Conservation (phyloP, 1,140 invertebrate species). For the Monochamus saltuarius region DNA sequence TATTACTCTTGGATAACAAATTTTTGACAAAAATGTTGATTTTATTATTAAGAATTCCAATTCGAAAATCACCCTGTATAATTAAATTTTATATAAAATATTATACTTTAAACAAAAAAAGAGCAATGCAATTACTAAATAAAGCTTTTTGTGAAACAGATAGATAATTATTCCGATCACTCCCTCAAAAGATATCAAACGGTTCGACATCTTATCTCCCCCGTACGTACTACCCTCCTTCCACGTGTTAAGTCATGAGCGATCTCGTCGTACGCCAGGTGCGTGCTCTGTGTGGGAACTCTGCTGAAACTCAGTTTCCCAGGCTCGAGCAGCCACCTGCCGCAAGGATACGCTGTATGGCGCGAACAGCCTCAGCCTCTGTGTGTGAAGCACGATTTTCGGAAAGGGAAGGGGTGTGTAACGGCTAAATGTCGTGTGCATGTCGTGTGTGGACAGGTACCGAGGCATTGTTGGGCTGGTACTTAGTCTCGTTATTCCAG, state of each 20-base stretch:
- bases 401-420: slow-evolving; percentile 4
- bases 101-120: too few species aligned
- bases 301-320: slow-evolving; percentile 36
- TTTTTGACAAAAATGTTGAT: too few species aligned
- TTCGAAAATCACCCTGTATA: too few species aligned
- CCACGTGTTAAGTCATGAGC: slow-evolving; percentile 18
- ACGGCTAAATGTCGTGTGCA: slow-evolving; percentile 16
- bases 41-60: too few species aligned
- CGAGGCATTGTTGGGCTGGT: neutral
- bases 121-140: too few species aligned
- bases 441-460: slow-evolving; percentile 19
- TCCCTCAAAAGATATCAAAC: too few species aligned
- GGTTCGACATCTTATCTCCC: too few species aligned
- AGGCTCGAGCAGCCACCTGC: slow-evolving; percentile 38
- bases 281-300: slow-evolving; percentile 42
- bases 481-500: neutral
- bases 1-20: too few species aligned
- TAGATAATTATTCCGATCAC: too few species aligned
- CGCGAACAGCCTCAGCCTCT: slow-evolving; percentile 19
- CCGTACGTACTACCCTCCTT: slow-evolving; percentile 1
- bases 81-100: too few species aligned
- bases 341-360: slow-evolving; percentile 19
- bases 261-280: slow-evolving; percentile 36
- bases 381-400: slow-evolving; percentile 21
- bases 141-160: too few species aligned